Conservation (phyloP, 2,888 invertebrate genomes). For the Cremastinae sp. region DNA sequence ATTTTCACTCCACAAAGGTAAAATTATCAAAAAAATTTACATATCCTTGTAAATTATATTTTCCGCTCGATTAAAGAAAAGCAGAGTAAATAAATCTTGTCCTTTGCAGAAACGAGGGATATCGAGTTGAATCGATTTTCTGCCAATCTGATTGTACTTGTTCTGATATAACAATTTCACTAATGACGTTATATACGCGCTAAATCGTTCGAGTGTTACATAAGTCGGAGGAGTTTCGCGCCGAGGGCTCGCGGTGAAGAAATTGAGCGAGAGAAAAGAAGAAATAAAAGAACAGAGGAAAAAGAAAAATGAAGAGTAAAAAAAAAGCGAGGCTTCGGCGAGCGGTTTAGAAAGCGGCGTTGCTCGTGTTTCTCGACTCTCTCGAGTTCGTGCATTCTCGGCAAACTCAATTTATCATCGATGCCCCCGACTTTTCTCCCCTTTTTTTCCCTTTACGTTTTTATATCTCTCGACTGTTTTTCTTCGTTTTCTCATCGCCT, state of each 20-base stretch:
- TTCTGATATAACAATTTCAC: conserved; percentile 6
- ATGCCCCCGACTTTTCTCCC: conserved; percentile 56
- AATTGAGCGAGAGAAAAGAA: conserved; percentile 8
- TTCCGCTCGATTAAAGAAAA: no score
- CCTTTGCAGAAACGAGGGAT: neutral
- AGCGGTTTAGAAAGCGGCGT: conserved; percentile 76
- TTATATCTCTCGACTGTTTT: neutral
- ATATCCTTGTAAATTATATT: no score
- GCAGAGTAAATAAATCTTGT: neutral
- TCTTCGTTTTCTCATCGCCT: conserved; percentile 5
- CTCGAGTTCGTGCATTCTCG: conserved; percentile 47
- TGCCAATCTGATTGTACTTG: conserved; percentile 5
- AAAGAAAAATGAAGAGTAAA: conserved; percentile 12
- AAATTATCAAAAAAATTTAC: no score
- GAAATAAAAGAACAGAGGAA: conserved; percentile 6
- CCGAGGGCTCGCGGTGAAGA: neutral
- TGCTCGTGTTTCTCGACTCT: conserved; percentile 35
- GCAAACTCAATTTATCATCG: conserved; percentile 61
- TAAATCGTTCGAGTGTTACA: conserved; percentile 9
- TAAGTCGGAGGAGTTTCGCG: conserved; percentile 18
- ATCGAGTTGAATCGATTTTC: neutral
- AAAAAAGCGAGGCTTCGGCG: conserved; percentile 64
- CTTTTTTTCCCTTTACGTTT: conserved; percentile 44
- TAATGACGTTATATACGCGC: conserved; percentile 1
- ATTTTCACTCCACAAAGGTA: no score